phyloP scores from a whole-genome alignment of 2,888 invertebrate genomes.

The Epirrhoe tristata region DNA sequence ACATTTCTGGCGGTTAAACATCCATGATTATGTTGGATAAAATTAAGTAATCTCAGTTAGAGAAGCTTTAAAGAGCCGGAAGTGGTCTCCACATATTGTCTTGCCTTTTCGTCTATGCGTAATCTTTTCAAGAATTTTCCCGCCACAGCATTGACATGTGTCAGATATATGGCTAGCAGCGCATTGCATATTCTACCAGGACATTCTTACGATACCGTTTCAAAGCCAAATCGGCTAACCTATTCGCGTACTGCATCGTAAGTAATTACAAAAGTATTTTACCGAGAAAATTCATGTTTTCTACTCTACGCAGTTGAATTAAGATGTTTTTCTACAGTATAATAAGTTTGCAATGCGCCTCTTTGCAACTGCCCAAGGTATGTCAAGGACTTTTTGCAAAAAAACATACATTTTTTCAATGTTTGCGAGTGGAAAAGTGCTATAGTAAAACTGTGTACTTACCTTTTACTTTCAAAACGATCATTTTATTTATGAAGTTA shows the following conservation, averaged over 20 bases:
- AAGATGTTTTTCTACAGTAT: constrained; percentile 42
- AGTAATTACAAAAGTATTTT: constrained; percentile 53
- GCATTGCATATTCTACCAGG: constrained; percentile 72
- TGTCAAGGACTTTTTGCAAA: constrained; percentile 78
- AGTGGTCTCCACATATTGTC: constrained; percentile 8
- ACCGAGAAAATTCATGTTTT: constrained; percentile 38
- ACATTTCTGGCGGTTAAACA: not conserved
- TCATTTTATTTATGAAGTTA: not conserved
- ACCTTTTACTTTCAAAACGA: constrained; percentile 11
- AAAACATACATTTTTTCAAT: constrained; percentile 66
- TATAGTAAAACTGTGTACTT: constrained; percentile 1
- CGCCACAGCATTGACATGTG: constrained; percentile 49
- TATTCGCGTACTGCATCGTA: constrained; percentile 70
- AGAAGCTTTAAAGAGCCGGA: not conserved
- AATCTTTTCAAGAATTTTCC: constrained; percentile 11
- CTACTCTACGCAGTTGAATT: constrained; percentile 37
- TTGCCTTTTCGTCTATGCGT: not conserved
- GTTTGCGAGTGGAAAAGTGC: constrained; percentile 41
- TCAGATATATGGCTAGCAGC: constrained; percentile 52
- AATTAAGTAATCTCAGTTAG: not conserved
- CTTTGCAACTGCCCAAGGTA: constrained; percentile 69
- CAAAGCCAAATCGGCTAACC: constrained; percentile 69
- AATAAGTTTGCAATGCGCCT: constrained; percentile 49
- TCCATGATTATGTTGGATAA: not conserved
- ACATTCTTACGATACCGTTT: constrained; percentile 68